Evolutionary conservation across 2,797 vertebrate species (phyloP).

Genomic region (Numenius phaeopus): DNA sequence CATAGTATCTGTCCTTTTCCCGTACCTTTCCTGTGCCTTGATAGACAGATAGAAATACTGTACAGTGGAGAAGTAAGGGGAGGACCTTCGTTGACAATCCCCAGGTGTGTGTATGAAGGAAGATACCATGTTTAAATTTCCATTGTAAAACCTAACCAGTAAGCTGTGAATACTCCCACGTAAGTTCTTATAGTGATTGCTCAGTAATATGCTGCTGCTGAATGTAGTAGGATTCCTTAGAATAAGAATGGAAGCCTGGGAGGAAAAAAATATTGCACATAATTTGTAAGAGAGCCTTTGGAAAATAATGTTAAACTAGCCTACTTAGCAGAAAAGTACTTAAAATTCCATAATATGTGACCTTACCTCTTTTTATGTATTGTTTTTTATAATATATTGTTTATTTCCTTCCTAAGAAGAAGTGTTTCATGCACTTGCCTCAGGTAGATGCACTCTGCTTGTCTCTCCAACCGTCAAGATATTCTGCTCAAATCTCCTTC

Average conservation of each 20-base stretch:
- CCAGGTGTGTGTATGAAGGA: background rate
- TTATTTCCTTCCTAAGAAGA: background rate
- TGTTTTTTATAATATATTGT: background rate
- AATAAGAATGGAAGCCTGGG: background rate
- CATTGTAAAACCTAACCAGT: background rate
- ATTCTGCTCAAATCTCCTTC: background rate
- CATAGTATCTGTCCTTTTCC: background rate
- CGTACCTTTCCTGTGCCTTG: background rate
- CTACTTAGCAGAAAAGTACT: background rate
- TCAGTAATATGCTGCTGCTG: background rate
- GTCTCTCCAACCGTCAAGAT: background rate
- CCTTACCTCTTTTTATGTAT: background rate
- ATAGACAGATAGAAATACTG: background rate
- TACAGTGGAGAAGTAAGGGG: background rate
- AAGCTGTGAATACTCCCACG: background rate
- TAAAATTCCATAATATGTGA: background rate
- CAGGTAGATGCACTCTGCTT: background rate
- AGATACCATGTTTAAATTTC: background rate
- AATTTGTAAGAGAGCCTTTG: background rate
- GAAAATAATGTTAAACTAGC: background rate
- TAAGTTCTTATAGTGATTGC: background rate
- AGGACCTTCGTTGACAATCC: background rate
- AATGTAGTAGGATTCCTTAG: background rate
- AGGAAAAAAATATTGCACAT: background rate
- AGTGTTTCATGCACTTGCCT: background rate